Conservation (phyloP, 2,113 vertebrate genomes). For the Corythoichthys haematopterus region DNA sequence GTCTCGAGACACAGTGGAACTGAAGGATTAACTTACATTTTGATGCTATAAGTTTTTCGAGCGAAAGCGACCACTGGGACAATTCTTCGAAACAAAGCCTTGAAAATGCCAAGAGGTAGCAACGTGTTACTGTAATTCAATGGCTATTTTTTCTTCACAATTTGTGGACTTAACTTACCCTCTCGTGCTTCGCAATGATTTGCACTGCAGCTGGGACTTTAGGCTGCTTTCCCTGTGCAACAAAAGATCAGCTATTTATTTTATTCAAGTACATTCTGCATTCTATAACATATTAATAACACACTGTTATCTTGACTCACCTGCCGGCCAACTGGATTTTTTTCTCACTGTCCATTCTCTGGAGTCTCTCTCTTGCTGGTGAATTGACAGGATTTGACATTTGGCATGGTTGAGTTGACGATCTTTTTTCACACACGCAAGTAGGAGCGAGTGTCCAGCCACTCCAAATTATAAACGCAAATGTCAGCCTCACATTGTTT, state of each 20-base stretch:
- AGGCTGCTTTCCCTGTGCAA: conserved; percentile 48
- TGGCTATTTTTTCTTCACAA: neutral
- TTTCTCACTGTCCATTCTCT: conserved; percentile 63
- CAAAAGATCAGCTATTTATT: neutral
- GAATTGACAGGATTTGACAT: conserved; percentile 68
- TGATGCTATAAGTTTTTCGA: conserved; percentile 70
- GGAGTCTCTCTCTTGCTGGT: conserved; percentile 59
- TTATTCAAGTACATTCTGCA: neutral
- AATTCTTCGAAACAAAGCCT: conserved; percentile 67
- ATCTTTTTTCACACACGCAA: conserved; percentile 2
- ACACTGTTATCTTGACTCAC: conserved; percentile 37
- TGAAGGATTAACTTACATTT: conserved; percentile 64
- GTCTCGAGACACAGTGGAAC: neutral
- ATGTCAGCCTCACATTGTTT: neutral
- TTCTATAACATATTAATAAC: neutral
- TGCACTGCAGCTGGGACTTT: conserved; percentile 41
- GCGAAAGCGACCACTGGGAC: conserved; percentile 71
- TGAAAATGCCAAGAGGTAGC: conserved; percentile 8
- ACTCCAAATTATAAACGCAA: neutral
- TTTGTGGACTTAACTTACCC: conserved; percentile 51
- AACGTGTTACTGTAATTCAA: neutral
- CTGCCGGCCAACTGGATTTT: conserved; percentile 55
- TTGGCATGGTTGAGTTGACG: conserved; percentile 39
- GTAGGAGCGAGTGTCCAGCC: conserved; percentile 1
- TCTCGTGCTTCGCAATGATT: conserved; percentile 24